A percentile compares a stretch with the other conserved stretches of the same genome.
These are phyloP conservation scores for Lepidurus packardi DNA, from an alignment of 1,140 invertebrate genomes.

Conservation along the genomic window DNA sequence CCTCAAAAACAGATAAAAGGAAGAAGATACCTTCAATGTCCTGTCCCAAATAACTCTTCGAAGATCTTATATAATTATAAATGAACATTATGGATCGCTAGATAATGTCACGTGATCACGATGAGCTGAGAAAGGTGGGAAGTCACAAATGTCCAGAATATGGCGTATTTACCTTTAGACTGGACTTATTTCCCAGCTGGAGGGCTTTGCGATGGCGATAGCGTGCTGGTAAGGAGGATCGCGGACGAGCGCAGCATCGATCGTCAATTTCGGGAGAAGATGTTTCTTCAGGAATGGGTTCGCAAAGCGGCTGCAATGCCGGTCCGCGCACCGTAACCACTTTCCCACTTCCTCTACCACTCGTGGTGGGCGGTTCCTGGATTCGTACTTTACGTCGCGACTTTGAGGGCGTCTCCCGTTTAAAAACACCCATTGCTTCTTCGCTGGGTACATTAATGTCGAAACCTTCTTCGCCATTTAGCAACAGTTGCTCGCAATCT, in stretches of 20 bases:
- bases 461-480: not conserved
- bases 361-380: not conserved
- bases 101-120: not conserved
- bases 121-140: not conserved
- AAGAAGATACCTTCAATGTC: too few relatives aligned
- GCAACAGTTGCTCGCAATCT: not conserved
- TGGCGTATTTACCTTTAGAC: not conserved
- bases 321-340: not conserved
- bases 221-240: not conserved
- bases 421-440: not conserved
- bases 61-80: too few relatives aligned
- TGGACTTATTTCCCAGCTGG: not conserved
- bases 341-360: not conserved
- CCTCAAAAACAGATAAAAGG: too few relatives aligned
- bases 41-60: too few relatives aligned
- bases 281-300: slow-evolving; percentile 29
- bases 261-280: slow-evolving; percentile 30
- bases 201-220: slow-evolving; percentile 2
- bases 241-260: slow-evolving; percentile 24
- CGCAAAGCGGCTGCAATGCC: slow-evolving; percentile 2
- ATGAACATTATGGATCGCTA: not conserved
- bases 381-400: slow-evolving; percentile 12
- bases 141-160: not conserved
- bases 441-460: not conserved
- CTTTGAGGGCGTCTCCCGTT: not conserved